Evolutionary conservation across 2,113 vertebrate species (phyloP).

Genomic region (Athene noctua): DNA sequence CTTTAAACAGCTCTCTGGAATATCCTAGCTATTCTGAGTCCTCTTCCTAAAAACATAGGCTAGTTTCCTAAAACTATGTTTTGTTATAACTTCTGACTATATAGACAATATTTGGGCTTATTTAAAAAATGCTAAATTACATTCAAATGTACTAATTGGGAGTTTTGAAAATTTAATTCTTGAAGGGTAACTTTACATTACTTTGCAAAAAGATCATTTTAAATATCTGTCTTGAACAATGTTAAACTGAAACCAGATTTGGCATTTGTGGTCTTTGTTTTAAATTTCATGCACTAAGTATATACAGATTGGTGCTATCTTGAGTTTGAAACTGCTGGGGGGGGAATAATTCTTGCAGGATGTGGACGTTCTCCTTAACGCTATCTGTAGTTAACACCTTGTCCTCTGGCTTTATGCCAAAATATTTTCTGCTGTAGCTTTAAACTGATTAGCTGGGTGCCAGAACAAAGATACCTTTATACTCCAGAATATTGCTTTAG

Average conservation of each 20-base stretch:
- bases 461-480: conserved; percentile 78
- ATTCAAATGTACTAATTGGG: not conserved
- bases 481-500: conserved; percentile 37
- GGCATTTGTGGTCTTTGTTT: not conserved
- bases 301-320: conserved; percentile 1
- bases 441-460: conserved; percentile 78
- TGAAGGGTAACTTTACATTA: not conserved
- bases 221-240: not conserved
- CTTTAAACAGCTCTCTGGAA: not conserved
- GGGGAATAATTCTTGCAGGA: not conserved
- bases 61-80: not conserved
- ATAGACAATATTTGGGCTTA: not conserved
- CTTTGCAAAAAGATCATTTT: not conserved
- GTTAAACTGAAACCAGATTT: not conserved
- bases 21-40: not conserved
- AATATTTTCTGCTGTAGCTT: conserved; percentile 66
- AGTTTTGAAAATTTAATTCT: not conserved
- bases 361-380: conserved; percentile 44
- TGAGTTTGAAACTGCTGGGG: not conserved
- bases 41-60: not conserved
- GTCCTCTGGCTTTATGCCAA: conserved; percentile 66
- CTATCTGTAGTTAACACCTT: conserved; percentile 66
- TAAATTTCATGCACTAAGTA: not conserved
- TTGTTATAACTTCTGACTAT: not conserved
- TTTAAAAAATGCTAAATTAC: not conserved